Base-by-base conservation (phyloP, 2,797 vertebrate genomes). In the Anolis apletophallus region DNA sequence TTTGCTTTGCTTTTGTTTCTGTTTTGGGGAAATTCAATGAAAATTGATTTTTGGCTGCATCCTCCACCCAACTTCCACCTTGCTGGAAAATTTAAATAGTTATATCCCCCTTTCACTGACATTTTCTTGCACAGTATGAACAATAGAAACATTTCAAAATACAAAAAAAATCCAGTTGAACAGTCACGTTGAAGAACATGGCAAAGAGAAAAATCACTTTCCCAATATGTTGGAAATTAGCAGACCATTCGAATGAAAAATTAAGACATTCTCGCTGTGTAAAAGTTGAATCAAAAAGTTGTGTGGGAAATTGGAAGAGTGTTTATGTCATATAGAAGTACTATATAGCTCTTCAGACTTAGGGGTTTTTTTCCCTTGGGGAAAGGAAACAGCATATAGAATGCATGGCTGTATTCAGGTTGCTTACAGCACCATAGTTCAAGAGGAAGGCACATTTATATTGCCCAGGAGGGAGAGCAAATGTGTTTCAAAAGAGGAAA, bases 241-340 rank as follows among this genome's bases (percentile, higher is more conserved):
- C 29, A 57, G 81, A 54, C 84, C 88, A 91, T 92, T 77, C 89
- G 85, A 87, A 89, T 72, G 87, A 92, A 91, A 81, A 0, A 80
- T 93, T 88, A 87, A 54, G 74, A 52, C 3, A 77, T 80, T 36
- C 69, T 80, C 84, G 23, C 8, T 81, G 81, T 86, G 77, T 85
- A 85, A 85, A 84, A 64, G 69, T 16, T 26, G 78, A 78, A 57
- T 89, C 81, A 76, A 77, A 46, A 85, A 76, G 79, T 83, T 50
- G 72, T 80, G 75, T 68, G 88, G 84, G 90, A 93, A 85, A 87
- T 16, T 81, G 87, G 81, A 91, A 57, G 76, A 50, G 34, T 90
- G 61, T 32, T 84, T 88, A 88, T 72, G 83, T 90, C 75, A 80
- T 61, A 52, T 73, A 0, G 0, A 81, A 80, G 10, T n/a, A 91